These are phyloP conservation scores for Pomacea maculata DNA, from an alignment of 1,140 invertebrate genomes.

Conservation along the genomic window DNA sequence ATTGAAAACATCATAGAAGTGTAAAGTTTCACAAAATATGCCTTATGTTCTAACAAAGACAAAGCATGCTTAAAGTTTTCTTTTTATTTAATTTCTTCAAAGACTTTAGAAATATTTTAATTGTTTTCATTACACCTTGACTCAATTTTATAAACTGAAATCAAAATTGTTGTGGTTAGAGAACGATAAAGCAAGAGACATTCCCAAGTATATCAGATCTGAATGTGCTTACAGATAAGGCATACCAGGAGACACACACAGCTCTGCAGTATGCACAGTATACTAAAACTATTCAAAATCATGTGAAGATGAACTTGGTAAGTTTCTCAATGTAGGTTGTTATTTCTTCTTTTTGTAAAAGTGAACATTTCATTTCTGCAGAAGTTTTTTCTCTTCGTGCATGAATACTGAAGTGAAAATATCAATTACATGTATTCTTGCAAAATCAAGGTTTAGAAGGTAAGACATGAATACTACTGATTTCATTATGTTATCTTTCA, in stretches of 20 bases:
- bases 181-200: not conserved
- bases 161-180: not conserved
- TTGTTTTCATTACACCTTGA: not conserved
- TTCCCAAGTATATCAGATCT: not conserved
- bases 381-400: no score
- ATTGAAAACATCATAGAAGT: no score
- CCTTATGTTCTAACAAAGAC: no score
- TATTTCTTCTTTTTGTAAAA: no score
- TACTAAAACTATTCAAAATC: constrained; percentile 95
- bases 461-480: not conserved
- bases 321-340: not conserved
- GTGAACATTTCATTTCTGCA: no score
- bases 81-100: not conserved
- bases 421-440: no score
- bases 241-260: constrained; percentile 97
- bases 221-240: constrained; percentile 74
- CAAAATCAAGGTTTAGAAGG: no score
- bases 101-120: not conserved
- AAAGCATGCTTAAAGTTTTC: no score
- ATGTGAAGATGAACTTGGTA: constrained; percentile 76
- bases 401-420: no score
- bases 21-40: no score
- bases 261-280: constrained; percentile 97
- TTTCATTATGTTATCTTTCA: constrained; percentile 13
- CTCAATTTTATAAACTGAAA: not conserved